Conservation (phyloP, 2,797 vertebrate species). For the Lepus oiostolus region DNA sequence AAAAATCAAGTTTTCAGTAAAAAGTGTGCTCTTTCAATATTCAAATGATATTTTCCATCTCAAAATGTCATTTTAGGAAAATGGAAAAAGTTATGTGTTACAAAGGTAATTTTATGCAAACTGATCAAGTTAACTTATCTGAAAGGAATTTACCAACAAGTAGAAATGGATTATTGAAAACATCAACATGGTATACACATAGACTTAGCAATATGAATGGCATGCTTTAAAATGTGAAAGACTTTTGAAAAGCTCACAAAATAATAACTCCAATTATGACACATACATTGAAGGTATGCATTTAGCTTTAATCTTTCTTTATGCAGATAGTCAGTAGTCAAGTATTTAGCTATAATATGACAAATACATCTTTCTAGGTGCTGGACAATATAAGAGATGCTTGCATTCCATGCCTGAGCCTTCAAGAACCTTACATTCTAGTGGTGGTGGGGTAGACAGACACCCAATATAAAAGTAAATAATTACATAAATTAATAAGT, state of each 20-base stretch:
- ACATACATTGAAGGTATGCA: background rate
- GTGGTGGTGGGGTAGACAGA: background rate
- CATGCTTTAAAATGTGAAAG: background rate
- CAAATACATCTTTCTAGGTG: background rate
- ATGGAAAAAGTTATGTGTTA: constrained; percentile 23
- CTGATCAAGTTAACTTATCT: constrained; percentile 40
- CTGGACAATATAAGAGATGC: background rate
- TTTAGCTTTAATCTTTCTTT: constrained; percentile 25
- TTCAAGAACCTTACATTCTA: constrained; percentile 1
- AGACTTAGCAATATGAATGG: background rate
- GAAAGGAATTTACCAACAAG: background rate
- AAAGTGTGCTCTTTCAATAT: constrained; percentile 21
- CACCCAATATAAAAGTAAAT: constrained; percentile 37
- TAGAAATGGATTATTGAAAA: constrained; percentile 21
- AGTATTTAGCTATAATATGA: background rate
- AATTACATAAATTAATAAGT: background rate
- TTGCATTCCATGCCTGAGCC: background rate
- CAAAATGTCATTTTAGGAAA: constrained; percentile 29
- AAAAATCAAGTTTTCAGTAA: constrained; percentile 52
- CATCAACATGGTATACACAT: background rate
- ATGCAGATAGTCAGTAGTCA: background rate
- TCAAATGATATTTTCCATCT: constrained; percentile 24
- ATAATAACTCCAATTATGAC: constrained; percentile 5
- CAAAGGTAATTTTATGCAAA: constrained; percentile 6
- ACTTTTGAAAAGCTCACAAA: constrained; percentile 41